Evolutionary conservation across 2,888 invertebrate genomes (phyloP), one percentile per base, ranked within the genome.

Genomic region (Nysson spinosus): DNA sequence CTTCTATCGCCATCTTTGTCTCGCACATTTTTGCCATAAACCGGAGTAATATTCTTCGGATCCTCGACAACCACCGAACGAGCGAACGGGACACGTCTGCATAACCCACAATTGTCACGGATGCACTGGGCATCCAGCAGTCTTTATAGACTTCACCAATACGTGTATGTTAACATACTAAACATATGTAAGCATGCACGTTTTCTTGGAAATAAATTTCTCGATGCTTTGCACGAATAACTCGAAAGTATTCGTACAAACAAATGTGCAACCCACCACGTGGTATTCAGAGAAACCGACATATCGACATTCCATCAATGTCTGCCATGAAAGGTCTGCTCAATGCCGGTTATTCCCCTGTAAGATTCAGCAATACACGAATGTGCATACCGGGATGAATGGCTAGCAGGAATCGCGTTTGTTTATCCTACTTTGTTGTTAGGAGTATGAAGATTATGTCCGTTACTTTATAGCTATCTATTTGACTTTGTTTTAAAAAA

Each of bases 91-190:
- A 69, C 72, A 75, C 74, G 74, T 75, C 52, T 65, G 56, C 71
- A 68, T 72, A 70, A 66, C 56, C 64, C 71, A 63, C 71, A 77
- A 80, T 79, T 77, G 78, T 79, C 77, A 68, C 78, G 72, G 68
- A 62, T 78, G 69, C 73, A 67, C 54, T 64, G 57, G 44, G 42
- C 47, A 26, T 54, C 58, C 56, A 35, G 40, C 50, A 50, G 46
- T 43, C 40, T 40, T 47, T 17, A 42, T 26, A 46, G 40, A 9
- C 39, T 35, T 14, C 11, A 12, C 11, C 34, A 4, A 11, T 5
- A 19, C 34, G 19, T 34, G 26, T 46, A 69, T 55, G 60, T 61
- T 51, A 57, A 65, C 52, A 43, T 60, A 65, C 42, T n/a, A n/a
- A n/a, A n/a, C n/a, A n/a, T n/a, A 49, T 30, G 32, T 19, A 35